Conservation (phyloP, 2,888 invertebrate genomes). For the Euspilapteryx auroguttella region DNA sequence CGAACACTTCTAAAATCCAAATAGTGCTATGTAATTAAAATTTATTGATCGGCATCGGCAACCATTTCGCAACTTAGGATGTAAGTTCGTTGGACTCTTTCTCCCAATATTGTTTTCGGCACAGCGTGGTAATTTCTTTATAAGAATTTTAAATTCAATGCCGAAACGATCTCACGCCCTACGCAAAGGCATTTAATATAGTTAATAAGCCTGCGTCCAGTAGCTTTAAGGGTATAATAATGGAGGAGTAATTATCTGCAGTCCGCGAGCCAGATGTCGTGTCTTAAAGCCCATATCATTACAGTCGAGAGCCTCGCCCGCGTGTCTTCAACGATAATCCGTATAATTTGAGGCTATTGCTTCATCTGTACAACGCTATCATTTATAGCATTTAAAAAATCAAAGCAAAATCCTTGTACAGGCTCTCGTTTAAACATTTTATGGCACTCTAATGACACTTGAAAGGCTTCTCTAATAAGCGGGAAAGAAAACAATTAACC, state of each 20-base stretch:
- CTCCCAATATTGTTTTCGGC: background rate
- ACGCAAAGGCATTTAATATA: slow-evolving; percentile 13
- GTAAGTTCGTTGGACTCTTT: no score
- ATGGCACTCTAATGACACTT: no score
- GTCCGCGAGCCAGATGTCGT: slow-evolving; percentile 36
- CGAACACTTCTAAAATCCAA: no score
- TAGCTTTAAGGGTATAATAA: slow-evolving; percentile 29
- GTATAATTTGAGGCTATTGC: slow-evolving; percentile 20
- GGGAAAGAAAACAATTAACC: no score
- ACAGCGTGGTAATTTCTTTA: background rate
- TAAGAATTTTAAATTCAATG: background rate
- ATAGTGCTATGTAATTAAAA: slow-evolving; percentile 3
- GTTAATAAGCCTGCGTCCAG: slow-evolving; percentile 29
- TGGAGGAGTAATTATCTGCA: slow-evolving; percentile 28
- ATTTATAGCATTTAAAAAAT: background rate
- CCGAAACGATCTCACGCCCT: slow-evolving; percentile 19
- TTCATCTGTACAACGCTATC: slow-evolving; percentile 12
- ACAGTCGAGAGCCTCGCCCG: slow-evolving; percentile 18
- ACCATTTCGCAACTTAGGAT: no score
- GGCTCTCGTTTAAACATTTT: no score
- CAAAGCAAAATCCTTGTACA: no score
- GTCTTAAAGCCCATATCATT: slow-evolving; percentile 19
- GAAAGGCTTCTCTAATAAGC: no score
- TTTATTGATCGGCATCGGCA: background rate
- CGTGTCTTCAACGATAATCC: slow-evolving; percentile 20